phyloP scores from a whole-genome alignment of 2,888 invertebrate genomes.

The Zeuzera pyrina region DNA sequence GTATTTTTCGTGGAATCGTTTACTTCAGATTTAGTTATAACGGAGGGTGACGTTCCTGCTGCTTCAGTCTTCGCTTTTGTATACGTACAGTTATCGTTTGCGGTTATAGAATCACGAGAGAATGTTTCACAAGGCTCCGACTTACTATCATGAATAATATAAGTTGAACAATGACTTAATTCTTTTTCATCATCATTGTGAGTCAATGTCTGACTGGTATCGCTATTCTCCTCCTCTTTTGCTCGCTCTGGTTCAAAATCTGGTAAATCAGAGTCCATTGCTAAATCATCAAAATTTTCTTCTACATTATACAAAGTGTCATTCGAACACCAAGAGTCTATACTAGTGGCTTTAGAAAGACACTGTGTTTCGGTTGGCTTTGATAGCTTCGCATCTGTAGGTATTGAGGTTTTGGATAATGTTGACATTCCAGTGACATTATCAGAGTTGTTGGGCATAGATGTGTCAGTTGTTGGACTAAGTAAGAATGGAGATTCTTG shows the following conservation, averaged over 20 bases:
- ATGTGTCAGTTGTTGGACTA: conserved; percentile 54
- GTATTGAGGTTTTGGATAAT: conserved; percentile 60
- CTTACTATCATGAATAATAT: conserved; percentile 55
- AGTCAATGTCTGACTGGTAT: conserved; percentile 53
- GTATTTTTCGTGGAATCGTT: conserved; percentile 50
- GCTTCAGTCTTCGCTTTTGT: conserved; percentile 50
- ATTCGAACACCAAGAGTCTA: conserved; percentile 77
- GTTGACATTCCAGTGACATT: conserved; percentile 58
- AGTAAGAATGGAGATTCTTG: conserved; percentile 60
- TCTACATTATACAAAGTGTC: conserved; percentile 77
- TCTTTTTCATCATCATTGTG: conserved; percentile 54
- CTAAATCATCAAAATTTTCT: conserved; percentile 68
- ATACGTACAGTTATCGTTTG: conserved; percentile 52
- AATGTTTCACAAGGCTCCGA: conserved; percentile 53
- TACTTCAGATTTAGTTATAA: conserved; percentile 38
- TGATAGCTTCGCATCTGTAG: conserved; percentile 63
- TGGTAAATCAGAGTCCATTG: conserved; percentile 46
- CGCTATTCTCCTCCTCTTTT: conserved; percentile 40
- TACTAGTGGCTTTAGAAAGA: conserved; percentile 72
- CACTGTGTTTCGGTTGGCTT: conserved; percentile 60
- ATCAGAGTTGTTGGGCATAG: conserved; percentile 43
- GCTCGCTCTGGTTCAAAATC: conserved; percentile 31
- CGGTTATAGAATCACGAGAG: conserved; percentile 59
- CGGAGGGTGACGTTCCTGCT: conserved; percentile 33
- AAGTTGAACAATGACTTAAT: conserved; percentile 51